Base-by-base conservation (phyloP, 2,113 vertebrate genomes). In the Loxodonta africana region DNA sequence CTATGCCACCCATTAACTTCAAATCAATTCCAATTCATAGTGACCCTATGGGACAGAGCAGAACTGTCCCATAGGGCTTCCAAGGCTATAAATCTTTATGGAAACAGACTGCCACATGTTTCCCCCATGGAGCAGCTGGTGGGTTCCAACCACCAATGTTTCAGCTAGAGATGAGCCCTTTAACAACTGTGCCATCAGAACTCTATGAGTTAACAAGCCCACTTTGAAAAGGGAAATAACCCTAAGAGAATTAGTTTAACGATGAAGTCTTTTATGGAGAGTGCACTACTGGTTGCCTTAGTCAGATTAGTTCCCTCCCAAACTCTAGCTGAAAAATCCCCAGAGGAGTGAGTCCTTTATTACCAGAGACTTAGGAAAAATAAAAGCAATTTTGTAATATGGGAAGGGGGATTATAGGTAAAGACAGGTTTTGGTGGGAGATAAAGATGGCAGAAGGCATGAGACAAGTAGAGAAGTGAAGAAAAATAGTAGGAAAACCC, bases 201-300 rank as follows among this genome's bases (percentile, higher is more conserved):
- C 53, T 57, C 53, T 14, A 17, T 96, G 80, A 86, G 95, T 97
- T 97, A 98, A 97, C 95, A 95, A 97, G 96, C 93, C 91, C 53
- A 95, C 96, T 97, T 83, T 94, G 83, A 71, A 97, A 97, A 97
- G 80, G 89, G 95, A 97, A 98, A 94, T 97, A 98, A 97, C 95
- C 94, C 86, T 95, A 87, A 98, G 88, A 89, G 74, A 95, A 97
- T 97, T 91, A 71, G 86, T 93, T 97, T 91, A 62, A 62, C 18
- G 23, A 98, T 97, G 96, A 97, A 95, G 83, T 91, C 76, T 89
- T 97, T 95, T 95, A 94, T 67, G 91, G 91, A 95, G 91, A 93
- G 83, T 94, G 81, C 18, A 86, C 80, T 62, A 62, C 18, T 23
- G 21, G 6, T 20, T 1, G 74, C 65, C 95, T 97, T 88, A 82